These are phyloP conservation scores for Antennarius maculatus DNA, from an alignment of 2,797 vertebrate species.

Conservation along the genomic window DNA sequence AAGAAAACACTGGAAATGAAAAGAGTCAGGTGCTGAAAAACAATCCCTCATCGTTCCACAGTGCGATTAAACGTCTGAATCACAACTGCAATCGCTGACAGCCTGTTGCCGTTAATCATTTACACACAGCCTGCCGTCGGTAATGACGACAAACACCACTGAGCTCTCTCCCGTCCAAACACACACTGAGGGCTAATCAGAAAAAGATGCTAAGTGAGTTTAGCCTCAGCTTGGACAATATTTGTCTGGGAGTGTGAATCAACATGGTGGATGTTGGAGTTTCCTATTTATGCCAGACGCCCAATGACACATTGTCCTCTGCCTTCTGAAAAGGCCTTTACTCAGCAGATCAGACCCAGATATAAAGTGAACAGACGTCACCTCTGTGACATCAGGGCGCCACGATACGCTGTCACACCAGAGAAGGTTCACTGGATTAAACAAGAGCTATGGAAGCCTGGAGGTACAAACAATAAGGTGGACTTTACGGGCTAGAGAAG, in stretches of 20 bases:
- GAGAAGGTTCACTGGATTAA: slow-evolving; percentile 27
- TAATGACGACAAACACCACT: slow-evolving; percentile 63
- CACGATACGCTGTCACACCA: slow-evolving; percentile 60
- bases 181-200: slow-evolving; percentile 54
- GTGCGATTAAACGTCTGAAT: slow-evolving; percentile 55
- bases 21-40: slow-evolving; percentile 44
- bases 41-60: slow-evolving; percentile 45
- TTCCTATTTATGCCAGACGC: slow-evolving; percentile 90
- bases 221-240: slow-evolving; percentile 83
- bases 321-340: slow-evolving; percentile 84
- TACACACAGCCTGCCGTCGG: slow-evolving; percentile 37
- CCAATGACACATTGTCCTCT: slow-evolving; percentile 91
- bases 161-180: slow-evolving; percentile 43
- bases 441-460: slow-evolving; percentile 8
- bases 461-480: slow-evolving; percentile 15
- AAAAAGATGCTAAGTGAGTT: slow-evolving; percentile 79
- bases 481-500: not conserved
- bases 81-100: slow-evolving; percentile 48
- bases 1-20: slow-evolving; percentile 18
- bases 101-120: slow-evolving; percentile 53
- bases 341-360: slow-evolving; percentile 81
- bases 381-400: slow-evolving; percentile 87
- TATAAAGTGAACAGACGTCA: slow-evolving; percentile 87
- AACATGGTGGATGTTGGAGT: slow-evolving; percentile 77
- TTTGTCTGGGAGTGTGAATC: slow-evolving; percentile 88